Evolutionary conservation across 2,797 vertebrate species (phyloP).

Genomic region (Myotis pilosus): DNA sequence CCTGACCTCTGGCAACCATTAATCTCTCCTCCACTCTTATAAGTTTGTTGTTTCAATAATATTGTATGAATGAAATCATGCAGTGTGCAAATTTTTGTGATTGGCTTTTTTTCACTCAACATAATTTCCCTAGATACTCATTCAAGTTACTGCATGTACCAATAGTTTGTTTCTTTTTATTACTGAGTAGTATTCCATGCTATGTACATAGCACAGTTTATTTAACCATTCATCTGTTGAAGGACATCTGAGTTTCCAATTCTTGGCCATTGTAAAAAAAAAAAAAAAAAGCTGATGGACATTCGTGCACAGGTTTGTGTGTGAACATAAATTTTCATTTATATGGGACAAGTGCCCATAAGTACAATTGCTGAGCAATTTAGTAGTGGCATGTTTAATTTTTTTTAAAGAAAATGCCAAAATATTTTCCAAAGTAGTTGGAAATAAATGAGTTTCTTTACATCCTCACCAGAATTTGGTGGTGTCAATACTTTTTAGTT

Average conservation of each 20-base stretch:
- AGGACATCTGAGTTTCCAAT: neutral
- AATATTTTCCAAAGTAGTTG: neutral
- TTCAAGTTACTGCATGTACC: neutral
- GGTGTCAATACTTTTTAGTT: neutral
- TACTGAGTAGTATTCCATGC: neutral
- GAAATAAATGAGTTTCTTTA: neutral
- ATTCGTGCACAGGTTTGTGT: conserved; percentile 5
- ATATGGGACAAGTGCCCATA: conserved; percentile 38
- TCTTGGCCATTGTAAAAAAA: neutral
- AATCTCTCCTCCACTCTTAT: neutral
- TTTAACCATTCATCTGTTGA: conserved; percentile 20
- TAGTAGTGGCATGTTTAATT: conserved; percentile 19
- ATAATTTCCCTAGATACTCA: neutral
- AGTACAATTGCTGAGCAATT: neutral
- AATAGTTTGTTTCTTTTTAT: neutral
- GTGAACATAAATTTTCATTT: conserved; percentile 45
- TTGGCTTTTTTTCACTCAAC: neutral
- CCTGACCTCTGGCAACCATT: neutral
- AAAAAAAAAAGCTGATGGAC: conserved; percentile 2
- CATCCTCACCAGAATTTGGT: neutral
- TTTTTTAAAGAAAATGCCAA: conserved; percentile 2
- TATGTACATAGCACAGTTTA: neutral
- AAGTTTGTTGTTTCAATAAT: neutral
- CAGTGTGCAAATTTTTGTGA: neutral
- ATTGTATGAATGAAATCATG: neutral